A percentile compares a stretch with the other conserved stretches of the same genome.
These are phyloP conservation scores for Amphiprion ocellaris DNA, from an alignment of 2,113 vertebrate species.

Conservation along the genomic window DNA sequence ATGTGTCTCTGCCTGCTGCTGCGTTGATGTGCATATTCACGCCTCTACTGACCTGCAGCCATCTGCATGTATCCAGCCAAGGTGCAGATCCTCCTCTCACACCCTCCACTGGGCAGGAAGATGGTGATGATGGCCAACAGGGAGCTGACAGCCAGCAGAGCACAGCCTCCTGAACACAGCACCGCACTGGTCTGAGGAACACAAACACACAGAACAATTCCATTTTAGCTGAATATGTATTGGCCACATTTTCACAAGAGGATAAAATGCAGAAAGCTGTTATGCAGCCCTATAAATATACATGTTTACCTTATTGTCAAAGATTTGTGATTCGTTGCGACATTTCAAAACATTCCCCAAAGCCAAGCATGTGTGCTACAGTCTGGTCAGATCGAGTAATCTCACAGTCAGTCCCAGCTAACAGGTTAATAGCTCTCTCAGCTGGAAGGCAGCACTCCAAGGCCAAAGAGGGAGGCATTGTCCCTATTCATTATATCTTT, in stretches of 20 bases:
- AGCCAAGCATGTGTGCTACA: slow-evolving; percentile 15
- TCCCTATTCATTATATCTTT: slow-evolving; percentile 58
- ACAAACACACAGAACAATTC: slow-evolving; percentile 43
- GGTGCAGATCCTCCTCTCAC: slow-evolving; percentile 92
- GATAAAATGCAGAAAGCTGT: neutral
- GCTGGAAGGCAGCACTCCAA: slow-evolving; percentile 52
- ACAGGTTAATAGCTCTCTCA: slow-evolving; percentile 64
- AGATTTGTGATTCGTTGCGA: slow-evolving; percentile 6
- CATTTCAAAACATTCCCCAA: neutral
- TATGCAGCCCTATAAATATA: neutral
- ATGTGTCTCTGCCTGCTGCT: neutral
- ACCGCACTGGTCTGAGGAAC: slow-evolving; percentile 91
- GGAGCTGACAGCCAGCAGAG: slow-evolving; percentile 91
- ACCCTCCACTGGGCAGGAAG: slow-evolving; percentile 91
- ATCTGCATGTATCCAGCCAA: slow-evolving; percentile 96
- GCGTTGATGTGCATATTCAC: neutral
- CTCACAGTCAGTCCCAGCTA: slow-evolving; percentile 36
- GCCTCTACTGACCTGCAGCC: slow-evolving; percentile 87
- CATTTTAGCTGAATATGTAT: slow-evolving; percentile 3
- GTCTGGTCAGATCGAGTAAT: slow-evolving; percentile 19
- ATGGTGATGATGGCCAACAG: slow-evolving; percentile 92
- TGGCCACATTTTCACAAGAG: neutral
- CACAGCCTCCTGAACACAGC: slow-evolving; percentile 92
- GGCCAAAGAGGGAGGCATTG: slow-evolving; percentile 48
- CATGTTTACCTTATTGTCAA: slow-evolving; percentile 17